Base-by-base conservation (phyloP, 2,797 vertebrate species). In the Megalops cyprinoides region DNA sequence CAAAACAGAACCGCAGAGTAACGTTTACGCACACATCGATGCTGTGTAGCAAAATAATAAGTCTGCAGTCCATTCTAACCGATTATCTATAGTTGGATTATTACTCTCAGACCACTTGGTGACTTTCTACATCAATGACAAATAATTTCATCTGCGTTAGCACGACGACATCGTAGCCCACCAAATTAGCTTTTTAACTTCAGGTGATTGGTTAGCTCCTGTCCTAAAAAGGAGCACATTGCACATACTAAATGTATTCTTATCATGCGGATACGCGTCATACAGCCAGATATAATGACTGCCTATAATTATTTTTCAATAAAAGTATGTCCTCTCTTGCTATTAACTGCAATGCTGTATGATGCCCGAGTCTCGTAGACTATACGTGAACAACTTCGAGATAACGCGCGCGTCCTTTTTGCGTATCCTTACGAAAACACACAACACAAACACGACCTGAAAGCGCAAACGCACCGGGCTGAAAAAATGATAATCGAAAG, bases 381-480 rank as follows among this genome's bases (percentile, higher is more conserved):
- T 81, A 15, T 69, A 53, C 28, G 58, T 67, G n/a, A 69, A 82
- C 79, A 69, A 82, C 58, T 81, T 76, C 37, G 25, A 44, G 74
- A 31, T 44, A 51, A 75, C 25, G 74, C 39, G 49, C 46, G 37
- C 37, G 60, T 77, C 42, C 31, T 14, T 44, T 74, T 39, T 18
- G 23, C 25, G 55, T 25, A 49, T 46, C 28, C 14, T 20, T n/a
- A 46, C 48, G 48, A 76, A 76, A 76, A 76, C 37, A 39, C 20
- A 4, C 56, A 23, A 23, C 53, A 58, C 53, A 77, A 20, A 34
- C 37, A 73, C 79, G 48, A 53, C 34, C 42, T 62, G 48, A 0
- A 9, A 75, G 49, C 18, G n/a, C 4, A 75, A 51, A 44, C 46
- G 28, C 49, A n/a, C 42, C 49, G n/a, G n/a, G n/a, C 31, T 75